A percentile compares a stretch with the other conserved stretches of the same genome.
Conservation (phyloP, 1,140 invertebrate genomes). For the Drosophila obscura region DNA sequence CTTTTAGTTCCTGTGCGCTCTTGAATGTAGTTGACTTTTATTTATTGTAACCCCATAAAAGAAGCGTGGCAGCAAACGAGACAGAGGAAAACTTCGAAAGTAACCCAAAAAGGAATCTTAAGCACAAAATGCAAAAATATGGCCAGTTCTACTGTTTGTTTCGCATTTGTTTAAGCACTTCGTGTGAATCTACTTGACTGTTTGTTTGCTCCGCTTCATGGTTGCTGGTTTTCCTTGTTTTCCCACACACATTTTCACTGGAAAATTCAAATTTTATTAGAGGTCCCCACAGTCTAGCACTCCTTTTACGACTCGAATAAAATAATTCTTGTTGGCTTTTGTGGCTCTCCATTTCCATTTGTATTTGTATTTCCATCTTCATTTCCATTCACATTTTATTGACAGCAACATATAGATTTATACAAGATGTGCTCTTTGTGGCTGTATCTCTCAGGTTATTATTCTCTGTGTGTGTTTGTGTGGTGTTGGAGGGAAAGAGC, state of each 20-base stretch:
- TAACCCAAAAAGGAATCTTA: conserved; percentile 43
- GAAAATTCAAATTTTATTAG: conserved; percentile 54
- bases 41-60: conserved; percentile 61
- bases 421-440: no score
- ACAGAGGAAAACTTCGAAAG: conserved; percentile 35
- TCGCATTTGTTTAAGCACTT: conserved; percentile 60
- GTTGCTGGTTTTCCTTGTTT: background rate
- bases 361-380: background rate
- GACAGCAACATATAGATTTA: conserved; percentile 17
- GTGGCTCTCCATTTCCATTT: background rate
- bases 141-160: conserved; percentile 25
- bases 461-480: conserved; percentile 15
- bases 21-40: conserved; percentile 37
- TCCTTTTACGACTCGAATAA: conserved; percentile 66
- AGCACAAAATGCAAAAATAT: conserved; percentile 51
- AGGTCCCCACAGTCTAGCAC: conserved; percentile 41
- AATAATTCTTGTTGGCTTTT: conserved; percentile 35
- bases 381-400: conserved; percentile 51
- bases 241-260: conserved; percentile 6
- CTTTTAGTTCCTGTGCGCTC: background rate
- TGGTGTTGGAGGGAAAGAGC: conserved; percentile 24
- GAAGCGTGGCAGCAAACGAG: conserved; percentile 3
- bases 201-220: conserved; percentile 23
- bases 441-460: conserved; percentile 16
- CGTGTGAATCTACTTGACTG: conserved; percentile 28